Conservation (phyloP, 2,888 invertebrate species). For the Orchestes rusci region DNA sequence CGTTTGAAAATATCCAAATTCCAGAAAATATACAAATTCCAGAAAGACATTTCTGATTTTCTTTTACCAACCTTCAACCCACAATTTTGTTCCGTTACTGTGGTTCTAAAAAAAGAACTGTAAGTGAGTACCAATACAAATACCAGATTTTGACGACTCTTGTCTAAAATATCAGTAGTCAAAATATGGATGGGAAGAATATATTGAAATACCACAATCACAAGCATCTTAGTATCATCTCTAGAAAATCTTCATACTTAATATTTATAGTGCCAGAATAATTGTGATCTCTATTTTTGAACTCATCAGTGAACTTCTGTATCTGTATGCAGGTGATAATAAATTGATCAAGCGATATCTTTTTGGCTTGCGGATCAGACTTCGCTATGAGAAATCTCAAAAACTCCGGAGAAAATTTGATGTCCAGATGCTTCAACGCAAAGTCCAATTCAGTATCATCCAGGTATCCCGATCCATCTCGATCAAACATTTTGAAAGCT, state of each 20-base stretch:
- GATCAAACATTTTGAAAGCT: constrained; percentile 38
- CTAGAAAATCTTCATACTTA: constrained; percentile 40
- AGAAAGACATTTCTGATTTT: too few species aligned
- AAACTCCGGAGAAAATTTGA: constrained; percentile 37
- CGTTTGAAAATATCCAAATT: too few species aligned
- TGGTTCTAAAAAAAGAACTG: too few species aligned
- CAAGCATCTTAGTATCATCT: constrained; percentile 30
- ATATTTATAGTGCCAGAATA: constrained; percentile 37
- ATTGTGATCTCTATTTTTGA: constrained; percentile 37
- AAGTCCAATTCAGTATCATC: constrained; percentile 34
- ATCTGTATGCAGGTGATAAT: constrained; percentile 42
- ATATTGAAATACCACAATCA: too few species aligned
- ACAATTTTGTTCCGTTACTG: too few species aligned
- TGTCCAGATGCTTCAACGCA: constrained; percentile 37
- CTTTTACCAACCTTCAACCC: too few species aligned
- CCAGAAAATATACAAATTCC: too few species aligned
- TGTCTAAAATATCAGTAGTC: too few species aligned
- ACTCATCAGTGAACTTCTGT: constrained; percentile 41
- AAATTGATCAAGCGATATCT: constrained; percentile 39
- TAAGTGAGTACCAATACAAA: too few species aligned
- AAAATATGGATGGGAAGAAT: too few species aligned
- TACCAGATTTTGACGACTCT: too few species aligned
- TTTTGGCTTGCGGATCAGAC: constrained; percentile 33
- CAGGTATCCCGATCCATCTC: constrained; percentile 34
- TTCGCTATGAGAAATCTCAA: constrained; percentile 36